phyloP scores from a whole-genome alignment of 2,888 invertebrate genomes.

The Druceiella hillmani region DNA sequence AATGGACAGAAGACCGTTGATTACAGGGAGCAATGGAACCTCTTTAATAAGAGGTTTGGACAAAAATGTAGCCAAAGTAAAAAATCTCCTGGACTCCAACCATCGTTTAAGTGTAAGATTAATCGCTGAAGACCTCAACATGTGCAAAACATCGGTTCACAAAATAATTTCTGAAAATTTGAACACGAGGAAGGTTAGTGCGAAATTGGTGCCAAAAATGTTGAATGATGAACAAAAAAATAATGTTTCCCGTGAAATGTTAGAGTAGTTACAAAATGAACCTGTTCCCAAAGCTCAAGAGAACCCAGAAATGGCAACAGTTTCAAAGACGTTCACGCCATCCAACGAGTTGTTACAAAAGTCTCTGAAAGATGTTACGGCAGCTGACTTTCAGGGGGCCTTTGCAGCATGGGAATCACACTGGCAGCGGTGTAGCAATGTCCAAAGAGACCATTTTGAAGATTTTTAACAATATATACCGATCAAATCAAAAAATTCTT shows the following conservation, averaged over 20 bases:
- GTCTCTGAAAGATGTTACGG: background rate
- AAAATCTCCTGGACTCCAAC: background rate
- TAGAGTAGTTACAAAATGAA: background rate
- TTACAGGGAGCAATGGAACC: background rate
- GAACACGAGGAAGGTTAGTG: background rate
- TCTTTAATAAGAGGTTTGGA: background rate
- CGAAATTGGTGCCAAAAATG: constrained; percentile 1
- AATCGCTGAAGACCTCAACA: background rate
- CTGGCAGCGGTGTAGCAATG: constrained; percentile 1
- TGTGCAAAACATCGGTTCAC: constrained; percentile 1
- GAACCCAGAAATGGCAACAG: background rate
- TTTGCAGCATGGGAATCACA: background rate
- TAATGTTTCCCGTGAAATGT: background rate
- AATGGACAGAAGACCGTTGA: background rate
- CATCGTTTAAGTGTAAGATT: background rate
- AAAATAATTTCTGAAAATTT: background rate
- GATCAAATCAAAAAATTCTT: no score
- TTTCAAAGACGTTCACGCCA: background rate
- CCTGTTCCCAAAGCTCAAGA: background rate
- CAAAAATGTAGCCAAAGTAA: background rate
- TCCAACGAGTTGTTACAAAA: background rate
- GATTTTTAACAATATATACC: no score
- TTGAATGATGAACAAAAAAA: background rate
- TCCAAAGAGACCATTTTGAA: no score
- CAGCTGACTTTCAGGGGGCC: constrained; percentile 1